phyloP scores from a whole-genome alignment of 2,113 vertebrate species.

The Antigone vipio region DNA sequence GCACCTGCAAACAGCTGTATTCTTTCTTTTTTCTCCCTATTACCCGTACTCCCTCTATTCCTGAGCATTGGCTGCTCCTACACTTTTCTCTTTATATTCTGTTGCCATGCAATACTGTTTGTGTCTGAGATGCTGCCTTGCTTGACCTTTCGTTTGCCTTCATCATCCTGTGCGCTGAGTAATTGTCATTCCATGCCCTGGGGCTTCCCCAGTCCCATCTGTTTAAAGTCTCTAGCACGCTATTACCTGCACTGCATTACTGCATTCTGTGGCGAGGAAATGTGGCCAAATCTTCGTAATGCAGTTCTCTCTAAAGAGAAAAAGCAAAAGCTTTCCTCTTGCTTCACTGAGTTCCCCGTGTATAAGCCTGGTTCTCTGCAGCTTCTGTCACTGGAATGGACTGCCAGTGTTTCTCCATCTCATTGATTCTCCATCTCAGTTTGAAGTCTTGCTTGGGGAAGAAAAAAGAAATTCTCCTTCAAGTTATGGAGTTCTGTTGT shows the following conservation, averaged over 20 bases:
- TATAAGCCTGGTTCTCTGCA: not conserved
- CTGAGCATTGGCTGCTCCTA: not conserved
- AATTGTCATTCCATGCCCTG: not conserved
- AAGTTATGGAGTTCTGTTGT: not conserved
- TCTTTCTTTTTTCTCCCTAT: not conserved
- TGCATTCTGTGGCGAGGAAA: not conserved
- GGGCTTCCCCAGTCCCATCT: not conserved
- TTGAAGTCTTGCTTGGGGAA: not conserved
- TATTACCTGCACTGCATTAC: not conserved
- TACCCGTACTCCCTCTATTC: not conserved
- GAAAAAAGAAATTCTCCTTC: not conserved
- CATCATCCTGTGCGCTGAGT: not conserved
- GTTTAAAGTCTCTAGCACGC: not conserved
- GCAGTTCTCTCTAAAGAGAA: not conserved
- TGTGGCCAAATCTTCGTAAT: not conserved
- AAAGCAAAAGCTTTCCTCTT: not conserved
- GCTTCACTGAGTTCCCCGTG: not conserved
- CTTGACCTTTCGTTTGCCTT: conserved; percentile 30
- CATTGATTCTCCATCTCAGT: not conserved
- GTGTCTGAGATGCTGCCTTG: not conserved
- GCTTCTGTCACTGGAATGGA: not conserved
- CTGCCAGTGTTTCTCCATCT: not conserved
- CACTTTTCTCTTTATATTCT: not conserved
- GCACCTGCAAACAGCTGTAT: not conserved
- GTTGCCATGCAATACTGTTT: not conserved